Base-by-base conservation (phyloP, 2,888 invertebrate genomes). In the Limenitis camilla region DNA sequence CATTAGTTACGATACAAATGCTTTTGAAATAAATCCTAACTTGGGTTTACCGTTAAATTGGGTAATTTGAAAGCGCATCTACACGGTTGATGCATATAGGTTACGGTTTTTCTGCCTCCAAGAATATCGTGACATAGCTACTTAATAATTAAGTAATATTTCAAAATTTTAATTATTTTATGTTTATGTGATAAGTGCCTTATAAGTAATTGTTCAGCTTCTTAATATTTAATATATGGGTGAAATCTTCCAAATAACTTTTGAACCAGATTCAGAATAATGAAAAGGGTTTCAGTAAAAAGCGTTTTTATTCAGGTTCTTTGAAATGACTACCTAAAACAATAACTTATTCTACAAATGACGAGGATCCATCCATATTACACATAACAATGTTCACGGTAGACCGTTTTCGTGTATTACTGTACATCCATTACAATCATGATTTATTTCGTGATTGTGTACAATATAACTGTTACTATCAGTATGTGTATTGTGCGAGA, bases 81-180 rank as follows among this genome's bases (percentile, higher is more conserved):
- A 67, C 66, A 77, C 81, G 81, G 80, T 78, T 71, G 74, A 66
- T 81, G 80, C 71, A 71, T 67, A 63, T 64, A 69, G 66, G 65
- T 61, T 65, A 61, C 65, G 65, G 64, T 52, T 40, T 42, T 35
- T 46, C 45, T 55, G 39, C 61, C 71, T 64, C 67, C 62, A 69
- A 69, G 70, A 66, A 67, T 61, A 55, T 61, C 67, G 63, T 72
- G 76, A 76, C 57, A 71, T 80, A 81, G 82, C 83, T 75, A 82
- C 83, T 73, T 67, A 74, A 82, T 83, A 80, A 81, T 83, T 80
- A 82, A 75, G 81, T 69, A 78, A 81, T 80, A 81, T 73, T n/a
- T n/a, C 43, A 11, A 36, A 45, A 35, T 35, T 35, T 10, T 35
- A 35, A 35, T 36, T 9, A 36, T 3, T 19, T 19, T 19, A 10